Base-by-base conservation (phyloP, 2,113 vertebrate genomes). In the Neogobius melanostomus region DNA sequence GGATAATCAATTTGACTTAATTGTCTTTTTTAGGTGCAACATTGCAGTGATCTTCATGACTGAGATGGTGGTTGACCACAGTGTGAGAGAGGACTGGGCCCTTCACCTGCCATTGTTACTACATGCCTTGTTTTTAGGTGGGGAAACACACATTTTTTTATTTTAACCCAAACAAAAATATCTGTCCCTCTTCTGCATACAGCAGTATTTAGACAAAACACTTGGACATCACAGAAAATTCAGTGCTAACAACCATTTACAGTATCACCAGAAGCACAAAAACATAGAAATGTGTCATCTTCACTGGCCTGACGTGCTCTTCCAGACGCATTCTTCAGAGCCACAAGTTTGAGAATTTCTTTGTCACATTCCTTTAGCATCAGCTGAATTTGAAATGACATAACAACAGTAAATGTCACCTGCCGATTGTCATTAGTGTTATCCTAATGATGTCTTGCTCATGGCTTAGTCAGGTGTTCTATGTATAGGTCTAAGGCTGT, bases 11-110 rank as follows among this genome's bases (percentile, higher is more conserved):
- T 63, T 63, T 46, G 45, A 46, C n/a, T 46, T 10, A 46, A 9
- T 63, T 47, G 4, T 79, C 42, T 12, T 49, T 14, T 64, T n/a
- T 82, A 99, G 98, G 90, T 99, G 98, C 80, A 99, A 99, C 75
- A 96, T 99, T 69, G 98, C 97, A 45, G 97, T 99, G 71, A 98
- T 99, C 82, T 98, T 99, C 79, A 98, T 99, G 97, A 97, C 98
- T 8, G 98, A 99, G 85, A 98, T 99, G 97, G 96, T 99, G 80
- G 97, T 97, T 83, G 98, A 99, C 87, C 97, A 99, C 91, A 98
- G 97, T 43, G 96, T 99, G 73, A 94, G 97, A 87, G 97, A 98
- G 84, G 98, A 99, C 69, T 99, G 98, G 98, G 96, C 97, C 43
- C 92, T 99, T 47, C 98, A 99, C 68, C 93, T 99, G 4, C 97